A percentile compares a stretch with the other conserved stretches of the same genome.
These are phyloP conservation scores for Atta cephalotes DNA, from an alignment of 1,140 invertebrate species.

Conservation along the genomic window DNA sequence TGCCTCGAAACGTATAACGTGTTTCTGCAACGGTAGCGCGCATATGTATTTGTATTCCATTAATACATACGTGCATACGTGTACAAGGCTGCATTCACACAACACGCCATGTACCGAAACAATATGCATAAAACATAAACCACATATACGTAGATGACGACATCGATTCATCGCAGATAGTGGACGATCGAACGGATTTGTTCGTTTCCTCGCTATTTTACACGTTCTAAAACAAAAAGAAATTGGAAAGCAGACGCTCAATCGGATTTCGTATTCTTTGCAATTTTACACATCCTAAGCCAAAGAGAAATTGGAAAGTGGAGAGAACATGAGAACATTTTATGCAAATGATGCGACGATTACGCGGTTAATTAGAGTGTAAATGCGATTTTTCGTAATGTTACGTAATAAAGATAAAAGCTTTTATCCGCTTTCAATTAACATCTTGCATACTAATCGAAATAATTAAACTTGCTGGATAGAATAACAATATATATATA, in stretches of 20 bases:
- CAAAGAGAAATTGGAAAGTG: slow-evolving; percentile 16
- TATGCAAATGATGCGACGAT: slow-evolving; percentile 13
- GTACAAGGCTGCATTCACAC: slow-evolving; percentile 23
- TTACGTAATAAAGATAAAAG: slow-evolving; percentile 4
- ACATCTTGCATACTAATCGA: background rate
- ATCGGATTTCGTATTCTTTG: slow-evolving; percentile 47
- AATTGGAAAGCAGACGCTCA: background rate
- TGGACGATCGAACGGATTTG: background rate
- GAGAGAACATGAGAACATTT: background rate
- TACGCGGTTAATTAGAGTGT: background rate
- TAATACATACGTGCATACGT: slow-evolving; percentile 42
- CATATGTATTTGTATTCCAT: slow-evolving; percentile 27
- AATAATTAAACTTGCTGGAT: slow-evolving; percentile 19
- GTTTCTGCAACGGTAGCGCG: background rate
- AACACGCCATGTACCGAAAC: slow-evolving; percentile 13
- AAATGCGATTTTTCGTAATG: slow-evolving; percentile 15
- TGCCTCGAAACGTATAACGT: background rate
- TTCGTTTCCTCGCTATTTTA: no score
- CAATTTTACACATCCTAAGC: slow-evolving; percentile 17
- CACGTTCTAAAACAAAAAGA: no score
- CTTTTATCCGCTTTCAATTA: background rate
- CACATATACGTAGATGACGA: slow-evolving; percentile 1
- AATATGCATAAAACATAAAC: slow-evolving; percentile 65
- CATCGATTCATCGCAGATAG: slow-evolving; percentile 51
- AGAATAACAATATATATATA: background rate